Evolutionary conservation across 2,888 invertebrate genomes (phyloP).

Genomic region (Bombylius major): DNA sequence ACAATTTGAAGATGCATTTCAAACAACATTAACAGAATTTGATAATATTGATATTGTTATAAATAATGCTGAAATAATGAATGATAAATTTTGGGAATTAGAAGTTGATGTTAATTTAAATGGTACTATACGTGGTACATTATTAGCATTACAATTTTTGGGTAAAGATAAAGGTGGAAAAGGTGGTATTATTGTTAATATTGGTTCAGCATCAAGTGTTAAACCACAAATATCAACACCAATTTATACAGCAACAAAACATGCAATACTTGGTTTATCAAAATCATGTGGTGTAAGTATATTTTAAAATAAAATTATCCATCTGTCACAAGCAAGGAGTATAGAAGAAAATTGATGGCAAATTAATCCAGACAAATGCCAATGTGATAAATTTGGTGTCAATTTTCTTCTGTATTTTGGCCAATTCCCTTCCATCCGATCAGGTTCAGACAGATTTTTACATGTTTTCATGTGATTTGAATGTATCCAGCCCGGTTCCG

Average conservation of each 20-base stretch:
- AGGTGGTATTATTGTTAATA: slow-evolving; percentile 65
- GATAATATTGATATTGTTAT: slow-evolving; percentile 64
- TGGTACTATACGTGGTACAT: slow-evolving; percentile 61
- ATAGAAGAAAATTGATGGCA: no score
- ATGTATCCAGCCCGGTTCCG: no score
- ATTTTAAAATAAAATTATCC: neutral
- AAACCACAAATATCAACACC: slow-evolving; percentile 59
- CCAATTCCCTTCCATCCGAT: no score
- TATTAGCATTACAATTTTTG: slow-evolving; percentile 61
- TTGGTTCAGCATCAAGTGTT: slow-evolving; percentile 57
- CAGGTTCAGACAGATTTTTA: no score
- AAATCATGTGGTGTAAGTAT: slow-evolving; percentile 55
- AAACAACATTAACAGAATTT: slow-evolving; percentile 56
- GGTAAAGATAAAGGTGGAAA: slow-evolving; percentile 62
- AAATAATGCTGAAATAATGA: slow-evolving; percentile 70
- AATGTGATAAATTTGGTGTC: neutral
- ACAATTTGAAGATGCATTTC: slow-evolving; percentile 66
- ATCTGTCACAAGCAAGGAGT: no score
- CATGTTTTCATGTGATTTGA: no score
- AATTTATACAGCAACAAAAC: slow-evolving; percentile 65
- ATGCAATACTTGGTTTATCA: slow-evolving; percentile 60
- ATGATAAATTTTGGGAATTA: slow-evolving; percentile 62
- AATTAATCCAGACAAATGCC: no score
- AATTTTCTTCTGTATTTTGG: no score
- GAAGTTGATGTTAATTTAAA: slow-evolving; percentile 68